Evolutionary conservation across 2,888 invertebrate species (phyloP), one percentile per base, ranked within the genome.

Genomic region (Acanthosepion lycidas): DNA sequence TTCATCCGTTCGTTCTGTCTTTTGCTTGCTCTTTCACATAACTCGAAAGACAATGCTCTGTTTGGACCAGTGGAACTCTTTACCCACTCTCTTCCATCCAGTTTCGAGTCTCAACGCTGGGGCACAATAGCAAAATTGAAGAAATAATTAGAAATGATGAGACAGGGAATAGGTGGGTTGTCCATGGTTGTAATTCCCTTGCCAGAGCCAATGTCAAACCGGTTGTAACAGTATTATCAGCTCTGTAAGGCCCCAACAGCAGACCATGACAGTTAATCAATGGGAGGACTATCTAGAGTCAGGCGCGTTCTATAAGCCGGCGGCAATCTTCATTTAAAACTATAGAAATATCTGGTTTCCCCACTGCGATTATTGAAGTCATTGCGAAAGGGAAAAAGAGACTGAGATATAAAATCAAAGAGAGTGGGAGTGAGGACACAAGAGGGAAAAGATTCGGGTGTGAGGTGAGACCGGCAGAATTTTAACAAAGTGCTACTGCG

Each of bases 251-350:
- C 53, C 53, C 93, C 93, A 53, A 93, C 93, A 93, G 93, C 93
- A 93, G 93, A 93, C 93, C 53, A n/a, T 93, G 93, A 93, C 93
- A 93, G 93, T 53, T 93, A 93, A 93, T 93, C 93, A 93, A 93
- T 93, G 51, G 28, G n/a, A 53, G n/a, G 92, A 93, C 92, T 53
- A 93, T 49, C 92, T 93, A n/a, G 92, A 93, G 92, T 53, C 53
- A 93, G 28, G 53, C 92, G 49, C 92, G 92, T 53, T 93, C 92
- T 51, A 6, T 64, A n/a, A 12, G 94, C 94, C 94, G 59, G 42
- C 23, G 48, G 94, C 94, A 94, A 94, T 94, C 33, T 55, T 94
- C 94, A 94, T 94, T 94, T 94, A 94, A 94, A 94, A 94, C 53
- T 94, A 94, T 94, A 94, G 94, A 94, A 94, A 94, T 94, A 94